Conservation (phyloP, 2,113 vertebrate species). For the Microcebus ravelobensis region DNA sequence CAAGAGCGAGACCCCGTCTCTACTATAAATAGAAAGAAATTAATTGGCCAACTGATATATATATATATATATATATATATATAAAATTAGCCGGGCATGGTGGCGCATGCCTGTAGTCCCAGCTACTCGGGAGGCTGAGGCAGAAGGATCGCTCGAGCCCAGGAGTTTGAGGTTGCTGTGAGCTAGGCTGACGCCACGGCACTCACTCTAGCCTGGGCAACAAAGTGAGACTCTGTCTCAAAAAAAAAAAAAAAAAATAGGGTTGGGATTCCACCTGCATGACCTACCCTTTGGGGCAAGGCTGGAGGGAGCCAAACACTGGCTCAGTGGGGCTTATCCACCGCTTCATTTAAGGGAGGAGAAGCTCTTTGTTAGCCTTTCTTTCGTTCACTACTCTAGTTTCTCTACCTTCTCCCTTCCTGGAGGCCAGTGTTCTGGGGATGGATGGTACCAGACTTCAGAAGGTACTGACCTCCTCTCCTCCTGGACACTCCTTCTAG, state of each 20-base stretch:
- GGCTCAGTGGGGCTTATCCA: not conserved
- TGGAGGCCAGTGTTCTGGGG: not conserved
- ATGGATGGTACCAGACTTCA: not conserved
- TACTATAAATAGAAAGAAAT: too few relatives aligned
- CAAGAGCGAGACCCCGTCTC: too few relatives aligned
- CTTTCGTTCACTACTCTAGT: not conserved
- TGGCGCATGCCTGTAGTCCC: too few relatives aligned
- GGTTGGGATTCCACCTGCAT: not conserved
- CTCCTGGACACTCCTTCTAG: constrained; percentile 73
- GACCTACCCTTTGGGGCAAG: not conserved
- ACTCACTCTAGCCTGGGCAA: too few relatives aligned
- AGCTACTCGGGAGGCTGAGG: too few relatives aligned
- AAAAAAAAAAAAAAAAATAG: not conserved
- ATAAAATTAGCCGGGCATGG: too few relatives aligned
- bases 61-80: too few relatives aligned
- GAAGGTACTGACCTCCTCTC: not conserved
- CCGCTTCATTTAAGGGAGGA: not conserved
- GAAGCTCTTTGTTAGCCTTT: not conserved
- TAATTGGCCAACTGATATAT: too few relatives aligned
- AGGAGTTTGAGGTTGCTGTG: too few relatives aligned
- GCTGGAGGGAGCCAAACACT: not conserved
- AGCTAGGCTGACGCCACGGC: too few relatives aligned
- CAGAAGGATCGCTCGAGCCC: too few relatives aligned
- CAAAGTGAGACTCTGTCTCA: too few relatives aligned
- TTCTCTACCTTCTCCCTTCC: constrained; percentile 5